Evolutionary conservation across 1,140 invertebrate species (phyloP), one percentile per base, ranked within the genome.

Genomic region (Hesperophylax magnus): DNA sequence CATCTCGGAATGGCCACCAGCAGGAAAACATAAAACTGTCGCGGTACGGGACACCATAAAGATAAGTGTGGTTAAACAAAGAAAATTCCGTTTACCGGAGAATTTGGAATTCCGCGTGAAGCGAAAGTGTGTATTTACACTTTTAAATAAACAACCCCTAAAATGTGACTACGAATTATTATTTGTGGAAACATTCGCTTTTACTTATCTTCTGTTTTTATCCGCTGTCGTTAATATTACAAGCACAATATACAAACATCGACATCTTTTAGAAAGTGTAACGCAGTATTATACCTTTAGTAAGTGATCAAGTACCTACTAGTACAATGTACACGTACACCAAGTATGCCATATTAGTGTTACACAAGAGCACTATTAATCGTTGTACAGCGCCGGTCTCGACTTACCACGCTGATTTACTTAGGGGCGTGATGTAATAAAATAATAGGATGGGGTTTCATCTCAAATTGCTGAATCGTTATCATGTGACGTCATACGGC

Each of bases 51-150:
- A 72, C 39, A 54, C 47, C 69, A 7, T 39, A 54, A 22, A 72
- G 69, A 53, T 72, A 72, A 72, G 47, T 72, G 39, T 47, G 34
- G 24, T 18, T 53, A 72, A 72, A 72, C 69, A 72, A 72, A 72
- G 69, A 22, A 72, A n/a, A 72, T 72, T 72, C 47, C 69, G 53
- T 72, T 72, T 72, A 53, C 69, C 39, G 47, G 69, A 53, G 3
- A 72, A 72, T 72, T 72, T 22, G 18, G 47, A 72, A 72, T 24
- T 34, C 63, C 63, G 27, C 34, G 31, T 17, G 24, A 54, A 72
- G 47, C 34, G 34, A 67, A 72, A 72, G 39, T 72, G 67, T 71
- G 47, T 72, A 53, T 20, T 54, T 52, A 24, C 34, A 31, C 69
- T 18, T 18, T 65, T 18, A 18, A 72, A 53, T 53, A 72, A 72